phyloP scores from a whole-genome alignment of 2,797 vertebrate genomes.

The Cryptoblepharus egeriae region DNA sequence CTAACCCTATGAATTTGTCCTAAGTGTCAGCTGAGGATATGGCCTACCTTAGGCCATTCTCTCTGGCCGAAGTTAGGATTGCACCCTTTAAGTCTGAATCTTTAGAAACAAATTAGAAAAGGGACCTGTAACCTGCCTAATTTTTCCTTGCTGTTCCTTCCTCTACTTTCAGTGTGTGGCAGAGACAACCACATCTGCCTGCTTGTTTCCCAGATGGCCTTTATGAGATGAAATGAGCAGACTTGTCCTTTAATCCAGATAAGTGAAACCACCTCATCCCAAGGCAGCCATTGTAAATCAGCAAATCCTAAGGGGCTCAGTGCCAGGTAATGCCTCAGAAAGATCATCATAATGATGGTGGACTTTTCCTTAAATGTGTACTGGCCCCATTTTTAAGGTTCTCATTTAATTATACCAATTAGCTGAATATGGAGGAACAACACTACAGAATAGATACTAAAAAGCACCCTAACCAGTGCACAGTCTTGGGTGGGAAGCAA shows the following conservation, averaged over 20 bases:
- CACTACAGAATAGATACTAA: background rate
- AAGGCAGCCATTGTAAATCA: background rate
- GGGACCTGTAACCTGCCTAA: background rate
- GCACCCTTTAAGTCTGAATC: background rate
- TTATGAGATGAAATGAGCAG: background rate
- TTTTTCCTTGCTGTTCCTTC: background rate
- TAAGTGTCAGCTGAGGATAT: too few relatives aligned
- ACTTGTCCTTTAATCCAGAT: background rate
- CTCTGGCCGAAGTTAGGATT: too few relatives aligned
- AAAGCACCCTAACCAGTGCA: background rate
- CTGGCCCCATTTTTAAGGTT: background rate
- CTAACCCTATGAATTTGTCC: too few relatives aligned
- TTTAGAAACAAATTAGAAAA: background rate
- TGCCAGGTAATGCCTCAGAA: too few relatives aligned
- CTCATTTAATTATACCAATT: background rate
- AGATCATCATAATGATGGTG: background rate
- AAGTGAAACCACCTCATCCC: background rate
- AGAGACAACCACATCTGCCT: background rate
- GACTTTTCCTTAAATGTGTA: background rate
- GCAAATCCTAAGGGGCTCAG: background rate
- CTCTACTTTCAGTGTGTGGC: background rate
- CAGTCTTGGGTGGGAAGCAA: background rate
- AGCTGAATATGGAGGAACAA: background rate
- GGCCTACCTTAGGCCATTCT: too few relatives aligned
- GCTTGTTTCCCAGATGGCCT: background rate